Conservation (phyloP, 2,797 vertebrate genomes). For the Ciconia nigra region DNA sequence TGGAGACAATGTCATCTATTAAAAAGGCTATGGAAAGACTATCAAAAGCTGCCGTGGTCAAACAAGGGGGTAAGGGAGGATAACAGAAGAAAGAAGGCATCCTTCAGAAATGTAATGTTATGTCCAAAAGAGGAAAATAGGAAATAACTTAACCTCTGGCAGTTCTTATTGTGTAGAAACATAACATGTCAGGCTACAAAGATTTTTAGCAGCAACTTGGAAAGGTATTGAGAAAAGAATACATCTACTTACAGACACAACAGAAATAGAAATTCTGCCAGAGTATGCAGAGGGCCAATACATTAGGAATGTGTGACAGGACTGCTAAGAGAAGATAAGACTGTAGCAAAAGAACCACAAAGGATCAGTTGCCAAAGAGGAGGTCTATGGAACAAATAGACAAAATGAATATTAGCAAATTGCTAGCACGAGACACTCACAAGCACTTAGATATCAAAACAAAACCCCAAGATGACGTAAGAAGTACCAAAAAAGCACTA, state of each 20-base stretch:
- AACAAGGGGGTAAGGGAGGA: neutral
- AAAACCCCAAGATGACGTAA: fast-evolving
- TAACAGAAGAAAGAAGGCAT: neutral
- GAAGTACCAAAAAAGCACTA: neutral
- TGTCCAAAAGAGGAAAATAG: neutral
- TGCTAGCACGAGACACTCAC: neutral
- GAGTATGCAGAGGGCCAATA: neutral
- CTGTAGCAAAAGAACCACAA: neutral
- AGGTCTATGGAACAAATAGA: neutral
- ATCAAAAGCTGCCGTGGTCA: neutral
- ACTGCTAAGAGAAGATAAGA: neutral
- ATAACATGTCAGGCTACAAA: neutral
- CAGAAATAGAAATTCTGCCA: neutral
- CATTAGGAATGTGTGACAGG: neutral
- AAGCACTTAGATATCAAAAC: neutral
- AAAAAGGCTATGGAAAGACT: neutral
- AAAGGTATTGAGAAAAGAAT: neutral
- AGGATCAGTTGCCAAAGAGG: neutral
- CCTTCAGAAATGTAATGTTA: neutral
- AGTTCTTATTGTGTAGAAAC: neutral
- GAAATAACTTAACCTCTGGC: neutral
- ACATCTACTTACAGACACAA: neutral
- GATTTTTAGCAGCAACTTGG: neutral
- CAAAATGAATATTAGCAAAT: neutral
- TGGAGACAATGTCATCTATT: neutral